Conservation (phyloP, 2,113 vertebrate species). For the Toxotes chatareus region DNA sequence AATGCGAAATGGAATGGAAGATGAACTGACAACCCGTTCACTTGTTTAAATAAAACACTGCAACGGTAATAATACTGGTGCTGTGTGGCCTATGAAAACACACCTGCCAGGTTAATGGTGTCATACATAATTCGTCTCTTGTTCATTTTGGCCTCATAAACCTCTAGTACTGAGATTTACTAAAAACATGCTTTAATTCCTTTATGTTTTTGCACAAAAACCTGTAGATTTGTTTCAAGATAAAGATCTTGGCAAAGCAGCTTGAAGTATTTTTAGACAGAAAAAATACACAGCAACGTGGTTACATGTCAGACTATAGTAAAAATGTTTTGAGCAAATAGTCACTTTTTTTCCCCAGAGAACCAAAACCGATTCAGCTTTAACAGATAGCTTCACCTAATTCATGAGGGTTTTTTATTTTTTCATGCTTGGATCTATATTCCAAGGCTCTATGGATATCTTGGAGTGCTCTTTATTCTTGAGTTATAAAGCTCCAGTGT, state of each 20-base stretch:
- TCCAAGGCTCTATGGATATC: not conserved
- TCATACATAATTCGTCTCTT: slow-evolving; percentile 61
- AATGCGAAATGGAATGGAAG: slow-evolving; percentile 61
- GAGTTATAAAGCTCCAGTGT: not conserved
- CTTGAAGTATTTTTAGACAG: slow-evolving; percentile 1
- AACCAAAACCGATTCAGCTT: not conserved
- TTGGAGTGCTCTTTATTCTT: not conserved
- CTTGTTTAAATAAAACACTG: slow-evolving; percentile 45
- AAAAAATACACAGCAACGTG: not conserved
- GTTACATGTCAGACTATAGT: not conserved
- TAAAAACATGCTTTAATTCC: slow-evolving; percentile 29
- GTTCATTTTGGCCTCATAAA: slow-evolving; percentile 62
- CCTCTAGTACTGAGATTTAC: slow-evolving; percentile 16
- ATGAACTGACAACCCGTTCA: slow-evolving; percentile 36
- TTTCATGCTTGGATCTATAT: not conserved
- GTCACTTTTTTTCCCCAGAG: not conserved
- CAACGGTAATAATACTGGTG: slow-evolving; percentile 25
- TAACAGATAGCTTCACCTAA: not conserved
- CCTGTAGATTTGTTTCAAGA: not conserved
- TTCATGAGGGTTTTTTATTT: not conserved
- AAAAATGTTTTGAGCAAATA: not conserved
- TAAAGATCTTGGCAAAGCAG: not conserved
- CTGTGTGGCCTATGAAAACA: slow-evolving; percentile 48
- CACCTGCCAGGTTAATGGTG: slow-evolving; percentile 65
- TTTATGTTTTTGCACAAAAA: slow-evolving; percentile 4